Base-by-base conservation (phyloP, 2,797 vertebrate species). In the Hyperoplus lanceolatus region DNA sequence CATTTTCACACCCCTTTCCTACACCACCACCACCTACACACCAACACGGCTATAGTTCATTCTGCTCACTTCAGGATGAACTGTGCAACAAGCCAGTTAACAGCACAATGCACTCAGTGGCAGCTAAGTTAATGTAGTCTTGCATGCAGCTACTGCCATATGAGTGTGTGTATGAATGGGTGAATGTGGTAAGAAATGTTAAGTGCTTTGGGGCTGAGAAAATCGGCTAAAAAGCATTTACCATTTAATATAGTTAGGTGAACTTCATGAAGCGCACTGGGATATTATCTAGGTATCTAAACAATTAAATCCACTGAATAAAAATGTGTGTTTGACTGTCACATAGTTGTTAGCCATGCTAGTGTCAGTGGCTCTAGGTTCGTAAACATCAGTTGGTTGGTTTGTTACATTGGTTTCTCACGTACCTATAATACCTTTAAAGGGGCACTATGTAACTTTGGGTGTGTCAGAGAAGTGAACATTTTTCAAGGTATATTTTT, bases 1-100 rank as follows among this genome's bases (percentile, higher is more conserved):
- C 42, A 43, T 89, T 89, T 92, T 92, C 80, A 89, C 90, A 89
- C 84, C 67, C 81, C 45, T 82, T 64, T 81, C 79, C 70, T 75
- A 36, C 29, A 29, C 80, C 57, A 68, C 71, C 64, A 66, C 65
- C 50, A 39, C 78, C 77, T 58, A 75, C 63, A 77, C 67, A 15
- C 18, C 46, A 46, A 43, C 46, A 66, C 57, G 38, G 41, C 73
- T 73, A 70, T 29, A 73, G 15, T 57, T 79, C 38, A 70, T 49
- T 8, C 57, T 73, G 10, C 57, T 73, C 56, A 75, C 11, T n/a
- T 82, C 73, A 57, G 39, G 3, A 68, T 49, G 54, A 81, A 45
- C 57, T 65, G 60, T 18, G 16, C 43, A 55, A 80, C 38, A 49
- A 50, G 11, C 13, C 14, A 63, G 56, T 63, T 51, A 43, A 50